Evolutionary conservation across 2,797 vertebrate species (phyloP), one percentile per base, ranked within the genome.

Genomic region (Lepus townsendii): DNA sequence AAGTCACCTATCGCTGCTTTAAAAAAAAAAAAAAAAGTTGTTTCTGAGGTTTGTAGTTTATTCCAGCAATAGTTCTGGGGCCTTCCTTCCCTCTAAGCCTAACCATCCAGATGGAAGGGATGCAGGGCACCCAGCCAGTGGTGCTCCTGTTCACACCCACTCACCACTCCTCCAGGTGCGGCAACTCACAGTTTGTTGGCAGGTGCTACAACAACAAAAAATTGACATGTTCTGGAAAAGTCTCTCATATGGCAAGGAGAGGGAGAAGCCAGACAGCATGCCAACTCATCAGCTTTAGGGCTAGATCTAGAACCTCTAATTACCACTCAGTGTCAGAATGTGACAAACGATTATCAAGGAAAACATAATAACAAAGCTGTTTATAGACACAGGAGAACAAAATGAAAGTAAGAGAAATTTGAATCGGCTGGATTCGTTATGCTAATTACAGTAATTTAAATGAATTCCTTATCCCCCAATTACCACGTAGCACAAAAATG

Each of bases 371-470:
- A 95, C 63, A 95, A 96, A 88, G 94, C 91, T 96, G 93, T 95
- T 96, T 93, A 96, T n/a, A 96, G 94, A 95, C n/a, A 94, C n/a
- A 94, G 79, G 76, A 85, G 35, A 95, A 96, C 78, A 97, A 91
- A 94, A 94, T 72, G 20, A 88, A 69, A 92, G 3, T 68, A 89
- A 97, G 42, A 87, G 12, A 93, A 90, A 88, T 71, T 79, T 95
- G 68, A 71, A 91, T 50, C 60, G 86, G 90, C 60, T 82, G 57
- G 47, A 47, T 88, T 93, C 88, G 83, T 54, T 84, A 71, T 19
- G 65, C 42, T 95, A 95, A 97, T 96, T 95, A 96, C 16, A 97
- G 91, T 96, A 88, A 97, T 96, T 90, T 82, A 78, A 93, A 68
- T 82, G 86, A 94, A 88, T 92, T 96, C 69, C 89, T 95, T 92